These are phyloP conservation scores for Serranus cabrilla DNA, from an alignment of 2,797 vertebrate species.

Conservation along the genomic window DNA sequence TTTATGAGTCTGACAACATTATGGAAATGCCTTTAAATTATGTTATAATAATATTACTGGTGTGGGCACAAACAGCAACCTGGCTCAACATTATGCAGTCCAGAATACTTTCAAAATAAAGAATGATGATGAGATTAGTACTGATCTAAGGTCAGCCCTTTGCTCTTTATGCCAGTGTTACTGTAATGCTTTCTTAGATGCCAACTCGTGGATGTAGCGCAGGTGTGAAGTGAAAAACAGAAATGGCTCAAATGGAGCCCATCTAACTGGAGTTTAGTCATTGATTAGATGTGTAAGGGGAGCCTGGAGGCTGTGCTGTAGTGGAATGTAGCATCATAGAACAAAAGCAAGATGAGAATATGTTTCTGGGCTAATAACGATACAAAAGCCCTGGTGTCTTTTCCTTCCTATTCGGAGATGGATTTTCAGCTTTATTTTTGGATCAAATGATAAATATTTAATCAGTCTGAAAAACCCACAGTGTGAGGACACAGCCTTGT, in stretches of 20 bases:
- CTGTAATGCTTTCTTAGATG: background rate
- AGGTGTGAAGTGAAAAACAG: background rate
- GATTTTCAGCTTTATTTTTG: conserved; percentile 77
- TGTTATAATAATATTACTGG: too few relatives aligned
- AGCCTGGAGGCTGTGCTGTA: conserved; percentile 13
- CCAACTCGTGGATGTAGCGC: background rate
- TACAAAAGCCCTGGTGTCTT: conserved; percentile 44
- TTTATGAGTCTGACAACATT: too few relatives aligned
- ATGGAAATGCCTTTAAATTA: too few relatives aligned
- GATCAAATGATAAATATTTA: conserved; percentile 83
- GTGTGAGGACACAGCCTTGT: conserved; percentile 65
- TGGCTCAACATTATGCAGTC: too few relatives aligned
- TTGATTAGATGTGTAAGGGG: conserved; percentile 38
- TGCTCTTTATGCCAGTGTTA: background rate
- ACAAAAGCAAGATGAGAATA: conserved; percentile 38
- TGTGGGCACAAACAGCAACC: too few relatives aligned
- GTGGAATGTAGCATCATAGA: conserved; percentile 24
- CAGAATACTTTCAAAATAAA: too few relatives aligned
- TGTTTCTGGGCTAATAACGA: conserved; percentile 42
- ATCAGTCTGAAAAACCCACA: conserved; percentile 71
- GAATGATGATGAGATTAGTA: too few relatives aligned
- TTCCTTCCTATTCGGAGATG: conserved; percentile 69
- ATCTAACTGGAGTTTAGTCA: background rate
- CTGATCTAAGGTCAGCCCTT: background rate
- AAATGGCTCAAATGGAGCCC: background rate